Percentiles rank a stretch among this genome's conserved stretches.
Conservation (phyloP, 2,797 vertebrate species). For the Vespertilio murinus region DNA sequence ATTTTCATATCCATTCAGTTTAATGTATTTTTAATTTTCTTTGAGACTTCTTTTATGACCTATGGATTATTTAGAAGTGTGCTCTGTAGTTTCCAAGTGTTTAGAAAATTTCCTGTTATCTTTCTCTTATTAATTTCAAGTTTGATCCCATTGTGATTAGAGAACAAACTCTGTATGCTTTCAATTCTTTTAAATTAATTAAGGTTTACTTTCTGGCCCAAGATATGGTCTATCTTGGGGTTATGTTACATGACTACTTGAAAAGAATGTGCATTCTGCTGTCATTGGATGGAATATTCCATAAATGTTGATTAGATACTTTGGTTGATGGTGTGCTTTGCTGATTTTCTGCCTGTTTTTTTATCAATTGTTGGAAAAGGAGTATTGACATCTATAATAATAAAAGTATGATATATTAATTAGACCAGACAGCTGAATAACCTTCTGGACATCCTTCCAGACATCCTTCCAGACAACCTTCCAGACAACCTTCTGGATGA, state of each 20-base stretch:
- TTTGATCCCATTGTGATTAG: not conserved
- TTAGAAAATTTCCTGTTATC: not conserved
- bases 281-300: not conserved
- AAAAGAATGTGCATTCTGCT: not conserved
- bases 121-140: slow-evolving; percentile 13
- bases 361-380: not conserved
- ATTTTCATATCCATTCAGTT: slow-evolving; percentile 21
- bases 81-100: not conserved
- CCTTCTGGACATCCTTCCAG: too few relatives aligned
- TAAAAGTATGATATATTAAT: too few relatives aligned
- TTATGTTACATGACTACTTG: not conserved
- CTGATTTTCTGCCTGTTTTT: not conserved
- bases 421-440: too few relatives aligned
- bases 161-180: not conserved
- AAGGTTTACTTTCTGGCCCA: not conserved
- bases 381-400: not conserved
- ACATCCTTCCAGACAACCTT: too few relatives aligned
- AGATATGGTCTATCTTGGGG: not conserved
- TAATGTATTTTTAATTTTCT: not conserved
- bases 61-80: slow-evolving; percentile 1
- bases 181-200: not conserved
- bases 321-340: not conserved
- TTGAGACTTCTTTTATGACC: not conserved
- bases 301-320: not conserved
- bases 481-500: too few relatives aligned